A percentile compares a stretch with the other conserved stretches of the same genome.
Conservation (phyloP, 2,888 invertebrate genomes). For the Melitaea athalia region DNA sequence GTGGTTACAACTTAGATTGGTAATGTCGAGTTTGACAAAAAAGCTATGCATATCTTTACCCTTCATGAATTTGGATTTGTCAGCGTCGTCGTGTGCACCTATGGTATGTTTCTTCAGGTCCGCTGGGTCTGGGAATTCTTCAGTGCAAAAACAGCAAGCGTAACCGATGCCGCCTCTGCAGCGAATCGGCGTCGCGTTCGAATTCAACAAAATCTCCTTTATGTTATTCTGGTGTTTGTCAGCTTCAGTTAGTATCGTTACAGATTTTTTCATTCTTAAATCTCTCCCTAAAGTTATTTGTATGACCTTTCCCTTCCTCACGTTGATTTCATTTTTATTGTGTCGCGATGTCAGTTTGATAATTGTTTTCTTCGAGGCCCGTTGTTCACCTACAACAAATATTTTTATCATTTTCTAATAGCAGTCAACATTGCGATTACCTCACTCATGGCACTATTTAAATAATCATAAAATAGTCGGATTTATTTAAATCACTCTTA, state of each 20-base stretch:
- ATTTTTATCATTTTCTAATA: constrained; percentile 33
- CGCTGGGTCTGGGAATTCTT: constrained; percentile 52
- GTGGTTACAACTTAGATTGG: constrained; percentile 43
- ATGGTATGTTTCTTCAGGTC: constrained; percentile 60
- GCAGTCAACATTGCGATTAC: background rate
- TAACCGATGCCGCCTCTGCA: constrained; percentile 58
- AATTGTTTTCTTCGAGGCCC: constrained; percentile 24
- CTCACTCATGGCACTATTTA: background rate
- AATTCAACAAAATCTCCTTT: constrained; percentile 52
- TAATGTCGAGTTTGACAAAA: constrained; percentile 50
- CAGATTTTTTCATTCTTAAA: constrained; percentile 5
- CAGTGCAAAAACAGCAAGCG: constrained; percentile 59
- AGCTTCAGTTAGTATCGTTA: constrained; percentile 37
- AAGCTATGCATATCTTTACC: constrained; percentile 47
- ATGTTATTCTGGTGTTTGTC: constrained; percentile 58
- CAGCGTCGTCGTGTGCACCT: constrained; percentile 47
- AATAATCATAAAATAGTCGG: background rate
- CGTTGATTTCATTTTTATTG: constrained; percentile 20
- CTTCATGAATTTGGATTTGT: constrained; percentile 56
- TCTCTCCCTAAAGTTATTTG: constrained; percentile 22
- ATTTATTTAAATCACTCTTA: background rate
- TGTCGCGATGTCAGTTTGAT: constrained; percentile 13
- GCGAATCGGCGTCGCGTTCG: constrained; percentile 68
- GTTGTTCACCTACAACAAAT: constrained; percentile 44
- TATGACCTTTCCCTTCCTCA: constrained; percentile 21